Base-by-base conservation (phyloP, 1,140 invertebrate species). In the Drosophila funebris region DNA sequence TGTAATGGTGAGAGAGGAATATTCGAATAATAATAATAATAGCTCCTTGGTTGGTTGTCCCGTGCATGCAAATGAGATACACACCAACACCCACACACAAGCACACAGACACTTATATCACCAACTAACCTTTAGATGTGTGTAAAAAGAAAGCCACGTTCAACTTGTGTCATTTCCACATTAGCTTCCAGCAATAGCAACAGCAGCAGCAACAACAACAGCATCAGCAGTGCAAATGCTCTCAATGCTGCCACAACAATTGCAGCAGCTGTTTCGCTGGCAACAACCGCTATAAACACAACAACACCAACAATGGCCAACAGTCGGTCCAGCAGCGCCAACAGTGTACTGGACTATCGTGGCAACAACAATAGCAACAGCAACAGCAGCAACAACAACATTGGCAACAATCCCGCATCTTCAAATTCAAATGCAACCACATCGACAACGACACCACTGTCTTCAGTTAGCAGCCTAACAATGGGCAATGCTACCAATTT, bases 221-320 rank as follows among this genome's bases (percentile, higher is more conserved):
- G 27, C 54, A 64, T 41, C 36, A 48, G 41, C 72, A 73, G 46
- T 54, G 52, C 57, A 9, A 80, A 39, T n/a, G 77, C 73, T 16
- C 77, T 87, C 3, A 74, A 66, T 31, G 82, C 82, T 36, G 83
- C 82, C 16, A 85, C 84, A 54, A 84, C 81, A 36, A 83, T 82
- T 29, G 82, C 81, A 27, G 88, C 79, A 1, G 79, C 87, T 3
- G 79, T 89, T 16, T 87, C 89, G 4, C 27, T 88, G 54, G 83
- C 83, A 29, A 88, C 84, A 29, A 89, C 82, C 8, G 89, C 90
- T 4, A 89, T 88, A 11, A 90, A 84, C 24, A 90, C 89, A 37
- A 88, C 89, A 13, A 85, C 85, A 14, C 82, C 88, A 43, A 83
- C 82, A 48, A 83, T 82, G 71, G 67, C 61, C 2, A 85, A 72